Conservation (phyloP, 2,797 vertebrate species). For the Sebastes reedi region DNA sequence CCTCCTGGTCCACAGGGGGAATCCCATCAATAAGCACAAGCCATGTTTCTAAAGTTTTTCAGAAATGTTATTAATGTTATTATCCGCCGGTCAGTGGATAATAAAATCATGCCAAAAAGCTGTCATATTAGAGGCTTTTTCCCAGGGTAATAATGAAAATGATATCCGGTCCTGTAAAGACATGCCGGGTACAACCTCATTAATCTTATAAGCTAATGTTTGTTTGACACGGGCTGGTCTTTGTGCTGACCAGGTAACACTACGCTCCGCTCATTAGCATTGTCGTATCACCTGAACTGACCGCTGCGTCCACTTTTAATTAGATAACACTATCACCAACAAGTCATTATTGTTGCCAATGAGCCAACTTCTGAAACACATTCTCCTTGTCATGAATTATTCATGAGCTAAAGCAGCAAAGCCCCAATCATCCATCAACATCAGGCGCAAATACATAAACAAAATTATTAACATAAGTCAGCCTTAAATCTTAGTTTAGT, state of each 20-base stretch:
- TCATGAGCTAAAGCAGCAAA: constrained; percentile 48
- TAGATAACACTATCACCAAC: constrained; percentile 35
- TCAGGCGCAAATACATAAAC: constrained; percentile 62
- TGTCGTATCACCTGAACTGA: constrained; percentile 34
- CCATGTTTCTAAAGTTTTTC: not conserved
- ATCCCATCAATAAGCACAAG: not conserved
- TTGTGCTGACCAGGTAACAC: not conserved
- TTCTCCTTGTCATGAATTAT: constrained; percentile 56
- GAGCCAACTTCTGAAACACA: constrained; percentile 51
- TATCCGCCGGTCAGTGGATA: not conserved
- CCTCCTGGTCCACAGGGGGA: not conserved
- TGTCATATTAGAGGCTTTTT: not conserved
- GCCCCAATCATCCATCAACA: constrained; percentile 62
- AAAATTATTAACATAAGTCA: constrained; percentile 49
- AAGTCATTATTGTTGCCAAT: constrained; percentile 43
- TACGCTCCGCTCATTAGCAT: constrained; percentile 32
- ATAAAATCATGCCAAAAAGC: not conserved
- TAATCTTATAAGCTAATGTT: not conserved
- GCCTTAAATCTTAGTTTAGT: constrained; percentile 54
- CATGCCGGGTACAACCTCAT: not conserved
- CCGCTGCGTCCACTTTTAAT: constrained; percentile 45
- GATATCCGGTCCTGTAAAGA: not conserved
- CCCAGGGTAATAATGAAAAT: not conserved
- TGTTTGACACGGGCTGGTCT: constrained; percentile 2
- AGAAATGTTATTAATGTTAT: constrained; percentile 6